Conservation (phyloP, 2,797 vertebrate genomes). For the Chromobotia macracanthus region DNA sequence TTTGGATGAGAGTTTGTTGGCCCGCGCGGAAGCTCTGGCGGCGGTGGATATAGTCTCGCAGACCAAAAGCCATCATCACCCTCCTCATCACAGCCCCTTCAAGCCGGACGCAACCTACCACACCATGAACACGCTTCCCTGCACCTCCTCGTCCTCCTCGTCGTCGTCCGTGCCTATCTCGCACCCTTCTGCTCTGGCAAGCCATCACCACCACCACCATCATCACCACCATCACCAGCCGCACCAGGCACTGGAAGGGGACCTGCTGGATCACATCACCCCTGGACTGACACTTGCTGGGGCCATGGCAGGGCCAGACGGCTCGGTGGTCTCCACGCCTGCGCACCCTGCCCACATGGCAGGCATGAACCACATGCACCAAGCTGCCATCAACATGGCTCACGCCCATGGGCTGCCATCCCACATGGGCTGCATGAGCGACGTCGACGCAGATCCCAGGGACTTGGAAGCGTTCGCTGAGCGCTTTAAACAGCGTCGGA, state of each 20-base stretch:
- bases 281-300: constrained; percentile 90
- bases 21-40: constrained; percentile 98
- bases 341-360: constrained; percentile 94
- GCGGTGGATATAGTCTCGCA: constrained; percentile 99
- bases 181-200: constrained; percentile 86
- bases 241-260: constrained; percentile 94
- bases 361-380: constrained; percentile 98
- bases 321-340: constrained; percentile 92
- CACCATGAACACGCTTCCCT: constrained; percentile 98
- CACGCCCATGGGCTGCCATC: constrained; percentile 92
- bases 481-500: constrained; percentile 95
- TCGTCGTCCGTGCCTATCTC: constrained; percentile 85
- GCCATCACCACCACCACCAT: constrained; percentile 84
- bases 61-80: constrained; percentile 96
- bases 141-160: constrained; percentile 91
- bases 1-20: constrained; percentile 99
- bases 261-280: constrained; percentile 95
- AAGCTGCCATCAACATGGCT: constrained; percentile 96
- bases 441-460: constrained; percentile 94
- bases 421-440: constrained; percentile 96
- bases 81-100: constrained; percentile 97
- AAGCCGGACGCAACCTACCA: constrained; percentile 99
- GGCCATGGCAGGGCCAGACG: constrained; percentile 92
- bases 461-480: constrained; percentile 97
- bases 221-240: constrained; percentile 96